Evolutionary conservation across 2,888 invertebrate species (phyloP), one percentile per base, ranked within the genome.

Genomic region (Margaritifera margaritifera): DNA sequence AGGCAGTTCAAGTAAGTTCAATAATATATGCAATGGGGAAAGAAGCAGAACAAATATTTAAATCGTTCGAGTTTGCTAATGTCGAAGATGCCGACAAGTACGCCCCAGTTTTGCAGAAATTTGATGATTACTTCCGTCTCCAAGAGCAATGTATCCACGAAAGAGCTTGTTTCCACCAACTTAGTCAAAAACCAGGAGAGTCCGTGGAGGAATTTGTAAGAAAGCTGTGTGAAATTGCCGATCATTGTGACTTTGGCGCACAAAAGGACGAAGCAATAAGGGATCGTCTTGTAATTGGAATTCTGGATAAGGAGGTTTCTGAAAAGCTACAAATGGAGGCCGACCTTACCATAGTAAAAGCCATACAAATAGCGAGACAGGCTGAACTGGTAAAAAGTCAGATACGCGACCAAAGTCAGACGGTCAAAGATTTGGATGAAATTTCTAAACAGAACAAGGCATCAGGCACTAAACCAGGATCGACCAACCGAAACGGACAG

Each of bases 131-230:
- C 66, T 75, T 69, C n/a, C 31, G 57, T 70, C 0, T 64, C 68
- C 1, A 69, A 70, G 22, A 20, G 55, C n/a, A 70, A 67, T 51
- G 52, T 20, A 70, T 75, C 15, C 72, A 69, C 20, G 75, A 72
- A 53, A 55, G 72, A 42, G 64, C 72, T 4, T 4, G 55, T 18
- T 72, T 72, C 25, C 56, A 62, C 22, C 19, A 24, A 27, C 18
- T 52, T 15, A 22, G 15, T 27, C 75, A 75, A 27, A 25, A 54
- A 20, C 59, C 42, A 4, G 65, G 69, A 15, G 67, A 72, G 52
- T 62, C 61, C 22, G 58, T 60, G 4, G 72, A 75, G 62, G 11
- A 52, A 42, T 72, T 68, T 53, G 42, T 75, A 2, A 57, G 64
- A 31, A 53, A 18, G 6, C 25, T 75, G 58, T 63, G 69, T 62